Percentiles rank a stretch among this genome's conserved stretches.
phyloP scores from a whole-genome alignment of 2,888 invertebrate species.

The Salpingus planirostris region DNA sequence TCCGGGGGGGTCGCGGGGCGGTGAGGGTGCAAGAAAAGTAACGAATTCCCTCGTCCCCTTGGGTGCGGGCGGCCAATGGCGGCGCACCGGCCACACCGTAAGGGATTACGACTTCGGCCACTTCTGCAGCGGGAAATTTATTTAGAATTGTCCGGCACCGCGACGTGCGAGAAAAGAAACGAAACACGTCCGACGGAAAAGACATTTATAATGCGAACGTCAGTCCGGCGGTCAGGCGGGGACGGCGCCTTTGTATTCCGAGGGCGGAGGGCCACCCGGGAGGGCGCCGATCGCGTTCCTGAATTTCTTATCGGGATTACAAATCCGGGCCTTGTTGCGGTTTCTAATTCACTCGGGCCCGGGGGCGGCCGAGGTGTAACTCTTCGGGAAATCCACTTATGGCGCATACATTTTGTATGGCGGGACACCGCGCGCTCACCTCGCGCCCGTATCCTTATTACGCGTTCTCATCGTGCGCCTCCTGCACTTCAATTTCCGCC shows the following conservation, averaged over 20 bases:
- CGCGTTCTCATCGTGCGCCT: too few relatives aligned
- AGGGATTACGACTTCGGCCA: conserved; percentile 35
- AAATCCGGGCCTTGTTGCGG: conserved; percentile 32
- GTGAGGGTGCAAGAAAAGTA: conserved; percentile 33
- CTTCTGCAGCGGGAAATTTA: conserved; percentile 34
- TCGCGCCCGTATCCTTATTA: too few relatives aligned
- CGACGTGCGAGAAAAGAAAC: conserved; percentile 19
- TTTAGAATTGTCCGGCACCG: conserved; percentile 29
- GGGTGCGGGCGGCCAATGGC: conserved; percentile 26
- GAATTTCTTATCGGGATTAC: conserved; percentile 37
- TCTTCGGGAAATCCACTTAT: conserved; percentile 35
- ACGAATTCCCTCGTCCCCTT: conserved; percentile 36
- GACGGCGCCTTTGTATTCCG: conserved; percentile 28
- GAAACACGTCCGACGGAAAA: conserved; percentile 22
- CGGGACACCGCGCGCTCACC: too few relatives aligned
- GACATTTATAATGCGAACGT: conserved; percentile 33
- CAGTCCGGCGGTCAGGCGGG: conserved; percentile 26
- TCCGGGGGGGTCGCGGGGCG: conserved; percentile 10
- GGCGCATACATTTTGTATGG: conserved; percentile 38
- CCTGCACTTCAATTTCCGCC: too few relatives aligned
- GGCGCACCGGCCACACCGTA: too few relatives aligned
- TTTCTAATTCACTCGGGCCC: conserved; percentile 28
- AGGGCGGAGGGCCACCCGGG: conserved; percentile 21
- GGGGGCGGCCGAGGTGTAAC: conserved; percentile 6
- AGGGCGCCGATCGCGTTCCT: conserved; percentile 27